These are phyloP conservation scores for Carpatolechia fugitivella DNA, from an alignment of 2,888 invertebrate genomes.

Conservation along the genomic window DNA sequence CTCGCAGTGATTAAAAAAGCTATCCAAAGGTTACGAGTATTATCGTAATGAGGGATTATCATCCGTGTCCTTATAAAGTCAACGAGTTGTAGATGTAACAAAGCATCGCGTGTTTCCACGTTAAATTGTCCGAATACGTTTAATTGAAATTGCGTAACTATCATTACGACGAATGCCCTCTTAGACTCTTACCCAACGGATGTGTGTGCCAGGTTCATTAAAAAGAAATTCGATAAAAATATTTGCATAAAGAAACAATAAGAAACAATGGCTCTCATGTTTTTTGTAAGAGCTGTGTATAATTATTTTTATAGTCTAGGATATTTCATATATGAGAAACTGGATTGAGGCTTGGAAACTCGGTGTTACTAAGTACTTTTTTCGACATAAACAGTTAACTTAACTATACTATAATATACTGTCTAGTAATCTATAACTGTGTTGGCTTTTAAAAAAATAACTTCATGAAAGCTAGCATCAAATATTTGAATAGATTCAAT, in stretches of 20 bases:
- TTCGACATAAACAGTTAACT: no score
- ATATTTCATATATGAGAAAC: not conserved
- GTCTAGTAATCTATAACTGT: no score
- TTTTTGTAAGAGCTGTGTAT: not conserved
- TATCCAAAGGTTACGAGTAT: no score
- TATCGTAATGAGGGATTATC: no score
- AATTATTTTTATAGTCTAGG: not conserved
- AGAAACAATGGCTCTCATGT: not conserved
- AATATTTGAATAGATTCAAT: no score
- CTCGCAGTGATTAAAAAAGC: no score
- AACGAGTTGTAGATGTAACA: not conserved
- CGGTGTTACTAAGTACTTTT: no score
- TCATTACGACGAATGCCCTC: not conserved
- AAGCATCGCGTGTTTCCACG: not conserved
- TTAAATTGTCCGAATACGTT: not conserved
- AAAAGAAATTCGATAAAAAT: constrained; percentile 4
- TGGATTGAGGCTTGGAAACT: no score
- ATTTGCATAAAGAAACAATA: constrained; percentile 2
- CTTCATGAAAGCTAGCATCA: no score
- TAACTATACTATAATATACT: no score
- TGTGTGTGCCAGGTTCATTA: not conserved
- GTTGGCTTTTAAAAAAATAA: no score
- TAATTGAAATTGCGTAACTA: constrained; percentile 6
- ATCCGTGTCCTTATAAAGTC: not conserved
- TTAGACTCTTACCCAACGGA: not conserved